These are phyloP conservation scores for Danio kyathit DNA, from an alignment of 2,797 vertebrate genomes.

Conservation along the genomic window DNA sequence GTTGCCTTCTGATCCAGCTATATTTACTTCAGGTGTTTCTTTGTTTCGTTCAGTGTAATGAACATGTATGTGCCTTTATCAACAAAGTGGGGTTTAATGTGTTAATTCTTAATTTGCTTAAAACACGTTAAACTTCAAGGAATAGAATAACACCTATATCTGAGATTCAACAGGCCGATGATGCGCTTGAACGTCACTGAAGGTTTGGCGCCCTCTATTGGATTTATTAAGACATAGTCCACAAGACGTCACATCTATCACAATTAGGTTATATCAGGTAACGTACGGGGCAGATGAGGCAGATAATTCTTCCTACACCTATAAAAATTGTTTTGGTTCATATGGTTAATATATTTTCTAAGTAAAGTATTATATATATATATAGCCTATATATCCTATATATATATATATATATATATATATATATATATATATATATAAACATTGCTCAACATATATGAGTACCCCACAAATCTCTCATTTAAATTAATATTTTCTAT, in stretches of 20 bases:
- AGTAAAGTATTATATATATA: too few relatives aligned
- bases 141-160: background rate
- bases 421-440: too few relatives aligned
- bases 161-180: background rate
- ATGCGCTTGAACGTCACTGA: background rate
- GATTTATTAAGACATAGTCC: background rate
- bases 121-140: background rate
- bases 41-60: background rate
- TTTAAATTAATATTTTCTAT: too few relatives aligned
- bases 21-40: background rate
- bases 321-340: background rate
- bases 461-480: too few relatives aligned
- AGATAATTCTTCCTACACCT: background rate
- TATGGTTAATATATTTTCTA: background rate
- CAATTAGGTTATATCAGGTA: background rate
- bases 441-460: too few relatives aligned
- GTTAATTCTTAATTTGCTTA: background rate
- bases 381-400: too few relatives aligned
- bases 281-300: background rate
- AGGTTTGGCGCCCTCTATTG: conserved; percentile 39
- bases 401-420: too few relatives aligned
- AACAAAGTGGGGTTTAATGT: background rate
- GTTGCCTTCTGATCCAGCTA: background rate
- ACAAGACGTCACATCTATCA: background rate
- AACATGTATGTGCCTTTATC: background rate